Base-by-base conservation (phyloP, 2,797 vertebrate species). In the Balearica regulorum region DNA sequence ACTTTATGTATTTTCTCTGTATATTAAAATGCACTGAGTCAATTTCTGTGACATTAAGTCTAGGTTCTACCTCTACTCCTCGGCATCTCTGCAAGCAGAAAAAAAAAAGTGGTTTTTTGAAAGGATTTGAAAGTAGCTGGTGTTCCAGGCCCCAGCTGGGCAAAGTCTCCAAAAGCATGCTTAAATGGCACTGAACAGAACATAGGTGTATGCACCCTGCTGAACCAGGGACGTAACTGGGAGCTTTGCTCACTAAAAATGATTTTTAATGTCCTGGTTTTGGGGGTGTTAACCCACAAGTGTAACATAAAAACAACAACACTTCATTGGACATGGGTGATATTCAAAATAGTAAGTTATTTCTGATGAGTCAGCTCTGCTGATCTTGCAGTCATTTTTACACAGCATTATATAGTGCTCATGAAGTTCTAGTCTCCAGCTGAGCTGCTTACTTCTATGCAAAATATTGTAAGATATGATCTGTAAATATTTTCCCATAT, bases 141-240 rank as follows among this genome's bases (percentile, higher is more conserved):
- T 84, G 16, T 62, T 92, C 16, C 58, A 72, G 53, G 35, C n/a
- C 21, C 13, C 71, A 72, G 6, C 22, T 83, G 31, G 69, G 13
- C 33, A 54, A 68, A 68, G 20, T 62, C 26, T 91, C 46, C 77
- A 84, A 39, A 12, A 78, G 1, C 5, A 5, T 28, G 7, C 13
- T 81, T 84, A 54, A 81, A 13, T 55, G 20, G 8, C n/a, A 57
- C 20, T 24, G 12, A 57, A 25, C 25, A n/a, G 29, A 1, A 1
- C 3, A 3, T 11, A 8, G 20, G 11, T 1, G 1, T 29, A 3
- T 7, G 11, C 35, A 66, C 8, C 9, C 41, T 77, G 39, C 31
- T 29, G 21, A 87, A n/a, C 18, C 29, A 54, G 35, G 35, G 33
- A 13, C 1, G 2, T 31, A 76, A 80, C 8, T 26, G 11, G 16